These are phyloP conservation scores for Papilio helenus DNA, from an alignment of 1,140 invertebrate genomes.

Conservation along the genomic window DNA sequence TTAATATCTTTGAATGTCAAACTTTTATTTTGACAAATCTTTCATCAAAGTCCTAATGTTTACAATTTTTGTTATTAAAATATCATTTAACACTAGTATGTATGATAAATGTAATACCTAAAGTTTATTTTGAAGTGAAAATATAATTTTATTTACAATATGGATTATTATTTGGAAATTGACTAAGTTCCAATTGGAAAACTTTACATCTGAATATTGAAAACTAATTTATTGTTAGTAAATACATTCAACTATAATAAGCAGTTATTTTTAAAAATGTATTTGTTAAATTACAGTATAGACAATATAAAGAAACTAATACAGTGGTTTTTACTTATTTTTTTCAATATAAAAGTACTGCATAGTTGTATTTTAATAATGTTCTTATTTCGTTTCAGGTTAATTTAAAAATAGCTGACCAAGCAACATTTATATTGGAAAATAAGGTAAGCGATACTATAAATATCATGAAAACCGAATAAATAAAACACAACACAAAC, in stretches of 20 bases:
- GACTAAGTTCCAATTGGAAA: neutral
- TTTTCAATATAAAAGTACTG: neutral
- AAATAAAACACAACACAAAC: too few relatives aligned
- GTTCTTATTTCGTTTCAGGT: neutral
- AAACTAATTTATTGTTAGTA: constrained; percentile 4
- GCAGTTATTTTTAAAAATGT: neutral
- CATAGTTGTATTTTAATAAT: neutral
- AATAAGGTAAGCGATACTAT: neutral
- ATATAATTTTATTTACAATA: neutral
- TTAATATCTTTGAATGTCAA: neutral
- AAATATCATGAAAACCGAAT: too few relatives aligned
- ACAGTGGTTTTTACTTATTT: neutral
- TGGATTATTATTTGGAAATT: neutral
- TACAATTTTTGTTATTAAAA: neutral
- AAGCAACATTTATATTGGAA: neutral
- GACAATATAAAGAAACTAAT: neutral
- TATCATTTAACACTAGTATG: neutral
- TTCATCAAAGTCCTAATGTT: neutral
- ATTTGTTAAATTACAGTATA: neutral
- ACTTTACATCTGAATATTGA: neutral
- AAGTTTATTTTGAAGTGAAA: neutral
- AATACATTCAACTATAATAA: neutral
- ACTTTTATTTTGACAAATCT: neutral
- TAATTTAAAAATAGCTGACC: neutral
- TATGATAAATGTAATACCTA: neutral